Percentiles rank a stretch among this genome's conserved stretches.
Conservation (phyloP, 2,888 invertebrate genomes). For the Noctua janthina region DNA sequence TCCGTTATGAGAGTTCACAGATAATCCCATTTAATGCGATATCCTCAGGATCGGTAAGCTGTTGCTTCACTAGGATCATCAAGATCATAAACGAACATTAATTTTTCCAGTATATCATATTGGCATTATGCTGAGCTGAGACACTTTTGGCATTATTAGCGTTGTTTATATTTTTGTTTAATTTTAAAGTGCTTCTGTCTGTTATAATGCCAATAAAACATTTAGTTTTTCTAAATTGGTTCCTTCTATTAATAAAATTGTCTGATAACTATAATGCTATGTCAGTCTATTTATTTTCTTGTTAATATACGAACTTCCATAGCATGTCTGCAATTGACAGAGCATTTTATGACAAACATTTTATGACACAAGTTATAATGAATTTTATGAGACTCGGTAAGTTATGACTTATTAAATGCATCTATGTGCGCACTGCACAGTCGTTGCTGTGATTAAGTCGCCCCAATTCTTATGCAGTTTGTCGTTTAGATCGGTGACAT, state of each 20-base stretch:
- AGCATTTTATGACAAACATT: neutral
- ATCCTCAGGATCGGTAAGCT: slow-evolving; percentile 16
- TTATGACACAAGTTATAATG: slow-evolving; percentile 17
- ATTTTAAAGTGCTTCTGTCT: neutral
- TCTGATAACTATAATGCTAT: neutral
- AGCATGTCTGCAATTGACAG: slow-evolving; percentile 20
- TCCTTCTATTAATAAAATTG: neutral
- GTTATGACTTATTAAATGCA: slow-evolving; percentile 36
- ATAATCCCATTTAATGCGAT: slow-evolving; percentile 37
- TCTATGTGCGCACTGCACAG: slow-evolving; percentile 13
- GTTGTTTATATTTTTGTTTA: neutral
- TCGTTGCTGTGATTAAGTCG: slow-evolving; percentile 50
- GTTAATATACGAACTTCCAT: neutral
- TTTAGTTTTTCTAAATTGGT: neutral
- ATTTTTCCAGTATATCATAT: slow-evolving; percentile 6
- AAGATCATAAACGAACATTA: slow-evolving; percentile 11
- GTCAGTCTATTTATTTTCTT: neutral
- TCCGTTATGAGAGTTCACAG: slow-evolving; percentile 7
- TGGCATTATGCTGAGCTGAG: neutral
- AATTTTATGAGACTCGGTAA: slow-evolving; percentile 13
- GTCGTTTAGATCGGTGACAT: slow-evolving; percentile 56
- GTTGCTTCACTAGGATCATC: slow-evolving; percentile 21
- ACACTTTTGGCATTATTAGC: no score
- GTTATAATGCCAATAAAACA: no score
- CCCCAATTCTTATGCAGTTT: slow-evolving; percentile 69